These are phyloP conservation scores for Teleopsis dalmanni DNA, from an alignment of 1,140 invertebrate genomes.

Conservation along the genomic window DNA sequence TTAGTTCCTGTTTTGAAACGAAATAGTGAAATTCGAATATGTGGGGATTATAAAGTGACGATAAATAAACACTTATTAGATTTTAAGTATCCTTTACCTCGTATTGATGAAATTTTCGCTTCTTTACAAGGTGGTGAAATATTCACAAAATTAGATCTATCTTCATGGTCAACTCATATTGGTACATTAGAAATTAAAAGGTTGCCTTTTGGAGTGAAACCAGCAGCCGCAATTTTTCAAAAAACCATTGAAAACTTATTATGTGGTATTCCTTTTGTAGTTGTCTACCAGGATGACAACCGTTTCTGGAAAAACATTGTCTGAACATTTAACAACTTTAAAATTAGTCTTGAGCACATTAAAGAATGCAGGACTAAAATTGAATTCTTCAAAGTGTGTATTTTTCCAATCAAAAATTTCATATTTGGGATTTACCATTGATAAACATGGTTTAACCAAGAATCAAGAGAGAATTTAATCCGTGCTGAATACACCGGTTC, in stretches of 20 bases:
- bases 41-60: slow-evolving; percentile 44
- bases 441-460: slow-evolving; percentile 21
- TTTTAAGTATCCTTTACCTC: slow-evolving; percentile 38
- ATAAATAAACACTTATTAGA: slow-evolving; percentile 36
- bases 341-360: background rate
- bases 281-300: slow-evolving; percentile 37
- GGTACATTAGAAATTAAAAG: slow-evolving; percentile 22
- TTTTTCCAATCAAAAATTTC: slow-evolving; percentile 24
- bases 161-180: slow-evolving; percentile 26
- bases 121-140: slow-evolving; percentile 22
- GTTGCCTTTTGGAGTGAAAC: slow-evolving; percentile 20
- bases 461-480: slow-evolving; percentile 17
- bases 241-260: slow-evolving; percentile 38
- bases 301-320: slow-evolving; percentile 18
- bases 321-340: slow-evolving; percentile 19
- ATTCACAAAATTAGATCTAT: slow-evolving; percentile 41
- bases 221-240: slow-evolving; percentile 40
- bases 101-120: slow-evolving; percentile 32
- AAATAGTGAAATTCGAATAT: slow-evolving; percentile 24
- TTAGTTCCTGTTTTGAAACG: slow-evolving; percentile 21
- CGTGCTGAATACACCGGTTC: slow-evolving; percentile 16
- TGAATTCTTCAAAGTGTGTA: slow-evolving; percentile 24
- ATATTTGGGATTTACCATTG: slow-evolving; percentile 26
- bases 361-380: slow-evolving; percentile 12
- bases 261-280: slow-evolving; percentile 16